Conservation (phyloP, 2,113 vertebrate genomes). For the Phrynocephalus versicolor region DNA sequence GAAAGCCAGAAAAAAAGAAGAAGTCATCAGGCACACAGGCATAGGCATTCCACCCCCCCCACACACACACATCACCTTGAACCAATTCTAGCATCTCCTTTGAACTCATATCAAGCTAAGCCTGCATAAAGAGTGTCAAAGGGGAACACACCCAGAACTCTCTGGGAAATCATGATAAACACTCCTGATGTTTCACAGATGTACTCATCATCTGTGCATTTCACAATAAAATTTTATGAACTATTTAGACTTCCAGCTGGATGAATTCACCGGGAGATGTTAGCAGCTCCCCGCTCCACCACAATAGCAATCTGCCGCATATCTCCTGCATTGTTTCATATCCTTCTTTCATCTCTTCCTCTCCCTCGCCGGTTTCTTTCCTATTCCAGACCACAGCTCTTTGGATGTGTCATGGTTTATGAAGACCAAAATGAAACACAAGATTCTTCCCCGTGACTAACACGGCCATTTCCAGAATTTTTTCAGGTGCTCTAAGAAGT, state of each 20-base stretch:
- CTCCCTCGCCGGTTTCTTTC: background rate
- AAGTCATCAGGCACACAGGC: background rate
- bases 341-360: background rate
- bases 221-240: conserved; percentile 89
- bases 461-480: background rate
- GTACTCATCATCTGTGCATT: conserved; percentile 84
- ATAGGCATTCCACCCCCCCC: conserved; percentile 32
- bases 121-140: conserved; percentile 69
- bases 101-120: conserved; percentile 68
- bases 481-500: background rate
- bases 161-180: conserved; percentile 73
- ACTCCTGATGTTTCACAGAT: conserved; percentile 81
- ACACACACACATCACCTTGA: conserved; percentile 57
- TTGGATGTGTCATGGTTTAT: background rate
- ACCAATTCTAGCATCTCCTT: conserved; percentile 71
- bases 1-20: conserved; percentile 25
- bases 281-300: conserved; percentile 40
- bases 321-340: conserved; percentile 3
- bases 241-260: conserved; percentile 83
- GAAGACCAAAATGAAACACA: background rate
- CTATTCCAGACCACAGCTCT: conserved; percentile 11
- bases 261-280: conserved; percentile 75
- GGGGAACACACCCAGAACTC: conserved; percentile 65
- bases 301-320: conserved; percentile 38
- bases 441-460: background rate